phyloP scores from a whole-genome alignment of 2,888 invertebrate genomes.

The Tricholauxania praeusta region DNA sequence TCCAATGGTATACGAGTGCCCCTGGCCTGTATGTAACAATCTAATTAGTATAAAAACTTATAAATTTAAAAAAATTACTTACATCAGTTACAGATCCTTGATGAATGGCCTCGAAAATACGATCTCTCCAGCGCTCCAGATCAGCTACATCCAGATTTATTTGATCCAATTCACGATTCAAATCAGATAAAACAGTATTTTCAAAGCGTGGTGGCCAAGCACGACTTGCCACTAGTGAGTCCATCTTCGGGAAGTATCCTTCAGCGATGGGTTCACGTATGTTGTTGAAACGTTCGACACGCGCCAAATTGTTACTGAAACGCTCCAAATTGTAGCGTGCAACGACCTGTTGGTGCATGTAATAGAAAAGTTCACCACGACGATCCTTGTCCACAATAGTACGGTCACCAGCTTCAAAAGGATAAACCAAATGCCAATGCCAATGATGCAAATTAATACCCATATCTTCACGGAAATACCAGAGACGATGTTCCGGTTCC shows the following conservation, averaged over 20 bases:
- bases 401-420: conserved; percentile 73
- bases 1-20: conserved; percentile 73
- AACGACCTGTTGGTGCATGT: conserved; percentile 77
- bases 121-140: conserved; percentile 81
- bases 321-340: conserved; percentile 82
- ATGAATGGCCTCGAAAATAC: conserved; percentile 79
- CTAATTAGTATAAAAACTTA: neutral
- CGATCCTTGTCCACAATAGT: conserved; percentile 75
- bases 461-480: conserved; percentile 71
- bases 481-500: conserved; percentile 80
- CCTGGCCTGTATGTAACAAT: conserved; percentile 68
- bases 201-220: conserved; percentile 80
- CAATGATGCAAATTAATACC: conserved; percentile 71
- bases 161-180: conserved; percentile 78
- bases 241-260: conserved; percentile 87
- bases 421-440: conserved; percentile 78
- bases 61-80: conserved; percentile 48
- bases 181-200: conserved; percentile 71
- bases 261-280: conserved; percentile 79
- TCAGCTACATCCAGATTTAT: conserved; percentile 77
- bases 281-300: conserved; percentile 75
- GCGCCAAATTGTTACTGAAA: conserved; percentile 76
- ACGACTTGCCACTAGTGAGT: conserved; percentile 80
- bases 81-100: conserved; percentile 73
- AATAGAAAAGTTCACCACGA: conserved; percentile 83